Base-by-base conservation (phyloP, 2,113 vertebrate genomes). In the Cromileptes altivelis region DNA sequence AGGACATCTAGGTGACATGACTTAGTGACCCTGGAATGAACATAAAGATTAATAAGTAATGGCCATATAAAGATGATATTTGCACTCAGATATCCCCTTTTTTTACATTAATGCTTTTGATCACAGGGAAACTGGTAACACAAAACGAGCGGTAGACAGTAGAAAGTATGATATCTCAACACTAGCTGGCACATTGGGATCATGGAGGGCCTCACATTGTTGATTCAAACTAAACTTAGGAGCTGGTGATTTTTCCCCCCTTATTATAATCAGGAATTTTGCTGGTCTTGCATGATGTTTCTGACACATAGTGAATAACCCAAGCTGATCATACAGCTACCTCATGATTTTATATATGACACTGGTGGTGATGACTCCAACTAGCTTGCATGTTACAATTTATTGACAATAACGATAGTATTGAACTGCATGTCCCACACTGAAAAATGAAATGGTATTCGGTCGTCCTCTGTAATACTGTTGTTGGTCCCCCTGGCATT, bases 1-100 rank as follows among this genome's bases (percentile, higher is more conserved):
- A 94, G 93, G 93, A 94, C 94, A 90, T 92, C 78, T 75, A 93
- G 93, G 93, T 94, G 95, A 95, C 94, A 90, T 90, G 93, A 90
- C 91, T 93, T 92, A 91, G 92, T 86, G 92, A 90, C 92, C 90
- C 83, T 80, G 65, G 92, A 94, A 93, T 89, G 92, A 95, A 92
- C 91, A 93, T 90, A 86, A 92, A 88, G 92, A 95, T 95, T 91
- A 95, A 96, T 96, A 95, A 96, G 93, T 96, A 95, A 96, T 96
- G 94, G 89, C 84, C 89, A 78, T 84, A 88, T 85, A 90, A 92
- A 92, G 94, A 94, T 93, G 92, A 95, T 95, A 93, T 93, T 94
- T 93, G 91, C 90, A 91, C 91, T 89, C 88, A 71, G 82, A 94
- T 94, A 82, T 92, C 83, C 18, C 45, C 68, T 69, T 83, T 92